Evolutionary conservation across 2,797 vertebrate species (phyloP), one percentile per base, ranked within the genome.

Genomic region (Threskiornis aethiopicus): DNA sequence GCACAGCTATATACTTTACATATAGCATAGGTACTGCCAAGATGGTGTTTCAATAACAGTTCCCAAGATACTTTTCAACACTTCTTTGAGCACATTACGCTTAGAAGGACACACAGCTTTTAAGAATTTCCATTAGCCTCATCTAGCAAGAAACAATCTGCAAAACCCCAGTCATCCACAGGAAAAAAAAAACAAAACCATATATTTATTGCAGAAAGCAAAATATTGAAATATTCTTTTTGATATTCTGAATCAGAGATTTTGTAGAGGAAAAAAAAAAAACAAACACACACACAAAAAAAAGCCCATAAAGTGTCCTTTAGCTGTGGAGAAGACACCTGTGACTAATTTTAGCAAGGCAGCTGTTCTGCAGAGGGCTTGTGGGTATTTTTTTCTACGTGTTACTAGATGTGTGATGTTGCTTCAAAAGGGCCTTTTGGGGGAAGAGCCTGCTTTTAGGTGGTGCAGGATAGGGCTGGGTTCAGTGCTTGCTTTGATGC

Each of bases 401-500:
- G n/a, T 16, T 77, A 9, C 8, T 3, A 42, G 20, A 9, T 81
- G 24, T 3, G 20, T 31, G 51, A 1, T 33, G n/a, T 16, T 81
- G 13, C 6, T 73, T 58, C 11, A 59, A 64, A 73, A 69, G 33
- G 33, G 19, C 14, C 3, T 0, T 52, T 46, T 9, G 24, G 3
- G 5, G 7, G 2, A 9, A n/a, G 21, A 16, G 2, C 1, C 3
- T 37, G 5, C 0, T 41, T 28, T 61, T 16, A 7, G 28, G 24
- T 16, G 4, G 2, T 19, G 19, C 0, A 7, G 9, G 22, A 4
- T 10, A 21, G 37, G 6, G 2, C 0, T 66, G 47, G 8, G 3
- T 2, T 2, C 4, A 5, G 17, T 0, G 1, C 3, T n/a, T 1
- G 0, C 22, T 6, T 29, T 41, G 54, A 2, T 54, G 20, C 9